Conservation (phyloP, 2,888 invertebrate genomes). For the Polia nebulosa region DNA sequence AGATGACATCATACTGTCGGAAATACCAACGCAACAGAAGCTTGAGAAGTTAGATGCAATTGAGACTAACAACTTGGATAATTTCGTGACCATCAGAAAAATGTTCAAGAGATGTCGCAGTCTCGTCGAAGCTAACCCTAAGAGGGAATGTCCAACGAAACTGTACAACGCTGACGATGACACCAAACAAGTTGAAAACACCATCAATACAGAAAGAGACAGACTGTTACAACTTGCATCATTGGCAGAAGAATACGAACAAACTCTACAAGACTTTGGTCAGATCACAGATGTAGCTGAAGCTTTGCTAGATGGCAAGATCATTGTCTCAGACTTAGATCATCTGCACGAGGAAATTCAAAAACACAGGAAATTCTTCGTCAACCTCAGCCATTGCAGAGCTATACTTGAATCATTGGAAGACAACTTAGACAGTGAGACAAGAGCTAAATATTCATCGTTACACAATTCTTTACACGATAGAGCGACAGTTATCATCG, state of each 20-base stretch:
- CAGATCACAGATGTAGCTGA: conserved; percentile 97
- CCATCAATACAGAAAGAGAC: conserved; percentile 93
- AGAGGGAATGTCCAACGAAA: conserved; percentile 93
- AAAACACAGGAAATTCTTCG: conserved; percentile 97
- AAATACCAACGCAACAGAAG: conserved; percentile 93
- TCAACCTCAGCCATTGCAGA: conserved; percentile 96
- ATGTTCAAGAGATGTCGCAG: conserved; percentile 92
- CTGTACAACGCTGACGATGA: conserved; percentile 93
- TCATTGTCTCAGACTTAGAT: conserved; percentile 94
- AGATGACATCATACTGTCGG: conserved; percentile 91
- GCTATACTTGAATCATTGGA: conserved; percentile 96
- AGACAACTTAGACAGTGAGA: conserved; percentile 95
- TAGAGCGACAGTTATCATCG: conserved; percentile 94
- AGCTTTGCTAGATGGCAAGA: conserved; percentile 94
- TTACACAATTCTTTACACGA: conserved; percentile 95
- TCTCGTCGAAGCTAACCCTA: conserved; percentile 93
- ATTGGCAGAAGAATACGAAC: conserved; percentile 96
- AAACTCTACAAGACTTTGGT: conserved; percentile 96
- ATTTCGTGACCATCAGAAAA: conserved; percentile 91
- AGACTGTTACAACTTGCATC: conserved; percentile 94
- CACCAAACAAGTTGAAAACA: conserved; percentile 93
- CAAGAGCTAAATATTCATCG: conserved; percentile 93
- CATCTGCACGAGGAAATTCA: conserved; percentile 97
- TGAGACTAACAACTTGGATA: conserved; percentile 92
- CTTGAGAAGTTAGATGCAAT: conserved; percentile 93